A percentile compares a stretch with the other conserved stretches of the same genome.
Conservation (phyloP, 2,888 invertebrate genomes). For the Lamellibrachia columna region DNA sequence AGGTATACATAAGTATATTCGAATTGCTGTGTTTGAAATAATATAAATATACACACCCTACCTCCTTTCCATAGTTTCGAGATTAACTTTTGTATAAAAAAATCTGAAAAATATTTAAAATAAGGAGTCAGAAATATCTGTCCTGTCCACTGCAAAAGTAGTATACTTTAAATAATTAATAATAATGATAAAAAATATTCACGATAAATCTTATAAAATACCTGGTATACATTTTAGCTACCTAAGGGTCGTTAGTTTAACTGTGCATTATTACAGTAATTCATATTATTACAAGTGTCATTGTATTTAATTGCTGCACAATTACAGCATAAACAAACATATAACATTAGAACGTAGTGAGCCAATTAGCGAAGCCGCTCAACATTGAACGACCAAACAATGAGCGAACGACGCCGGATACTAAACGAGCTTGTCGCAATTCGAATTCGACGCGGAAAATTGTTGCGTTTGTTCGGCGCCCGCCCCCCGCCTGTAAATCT, state of each 20-base stretch:
- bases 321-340: neutral
- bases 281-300: neutral
- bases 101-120: too few species aligned
- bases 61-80: too few species aligned
- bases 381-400: neutral
- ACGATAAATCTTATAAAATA: too few species aligned
- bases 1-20: too few species aligned
- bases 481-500: neutral
- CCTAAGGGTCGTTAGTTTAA: neutral
- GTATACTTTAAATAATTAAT: too few species aligned
- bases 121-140: too few species aligned
- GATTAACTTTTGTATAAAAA: too few species aligned
- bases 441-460: slow-evolving; percentile 12
- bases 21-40: too few species aligned
- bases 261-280: neutral
- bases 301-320: neutral
- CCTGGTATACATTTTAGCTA: too few species aligned
- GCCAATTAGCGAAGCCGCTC: neutral
- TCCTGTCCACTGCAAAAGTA: too few species aligned
- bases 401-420: neutral
- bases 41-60: too few species aligned
- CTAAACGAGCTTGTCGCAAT: slow-evolving; percentile 16
- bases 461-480: neutral
- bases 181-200: too few species aligned
- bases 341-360: neutral